A percentile compares a stretch with the other conserved stretches of the same genome.
These are phyloP conservation scores for Trichogramma pretiosum DNA, from an alignment of 1,140 invertebrate genomes.

Conservation along the genomic window DNA sequence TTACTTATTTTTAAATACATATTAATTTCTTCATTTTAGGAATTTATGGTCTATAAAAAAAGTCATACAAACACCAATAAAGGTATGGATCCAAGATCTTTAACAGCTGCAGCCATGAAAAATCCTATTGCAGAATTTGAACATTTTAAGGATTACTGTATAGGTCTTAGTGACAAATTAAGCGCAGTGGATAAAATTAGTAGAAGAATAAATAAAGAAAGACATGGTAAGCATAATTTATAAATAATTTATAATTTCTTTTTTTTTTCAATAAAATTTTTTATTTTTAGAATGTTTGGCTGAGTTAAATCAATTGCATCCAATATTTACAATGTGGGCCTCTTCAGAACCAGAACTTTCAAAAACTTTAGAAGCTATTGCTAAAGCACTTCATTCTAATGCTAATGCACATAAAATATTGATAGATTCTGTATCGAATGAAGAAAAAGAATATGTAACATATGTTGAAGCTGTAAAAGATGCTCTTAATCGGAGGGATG, in stretches of 20 bases:
- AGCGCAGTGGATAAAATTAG: slow-evolving; percentile 57
- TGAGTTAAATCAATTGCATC: slow-evolving; percentile 50
- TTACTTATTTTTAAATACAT: background rate
- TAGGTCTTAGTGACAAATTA: slow-evolving; percentile 56
- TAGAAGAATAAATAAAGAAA: slow-evolving; percentile 59
- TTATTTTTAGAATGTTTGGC: slow-evolving; percentile 42
- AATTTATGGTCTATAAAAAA: slow-evolving; percentile 58
- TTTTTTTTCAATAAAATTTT: slow-evolving; percentile 6
- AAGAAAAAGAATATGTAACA: slow-evolving; percentile 60
- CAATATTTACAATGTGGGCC: slow-evolving; percentile 50
- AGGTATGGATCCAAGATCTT: no score
- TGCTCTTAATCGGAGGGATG: slow-evolving; percentile 56
- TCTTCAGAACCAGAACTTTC: slow-evolving; percentile 47
- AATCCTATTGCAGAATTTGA: slow-evolving; percentile 62
- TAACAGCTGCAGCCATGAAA: no score
- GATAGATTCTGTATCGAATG: slow-evolving; percentile 43
- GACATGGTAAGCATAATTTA: slow-evolving; percentile 44
- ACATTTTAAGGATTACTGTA: slow-evolving; percentile 55
- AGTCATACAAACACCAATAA: no score
- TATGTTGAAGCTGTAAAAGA: slow-evolving; percentile 64
- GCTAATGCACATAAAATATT: slow-evolving; percentile 47
- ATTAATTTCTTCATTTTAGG: slow-evolving; percentile 40
- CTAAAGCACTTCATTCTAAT: slow-evolving; percentile 45
- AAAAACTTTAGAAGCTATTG: slow-evolving; percentile 43
- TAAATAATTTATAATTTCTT: background rate